phyloP scores from a whole-genome alignment of 2,797 vertebrate genomes.

The Eidolon dupreanum region DNA sequence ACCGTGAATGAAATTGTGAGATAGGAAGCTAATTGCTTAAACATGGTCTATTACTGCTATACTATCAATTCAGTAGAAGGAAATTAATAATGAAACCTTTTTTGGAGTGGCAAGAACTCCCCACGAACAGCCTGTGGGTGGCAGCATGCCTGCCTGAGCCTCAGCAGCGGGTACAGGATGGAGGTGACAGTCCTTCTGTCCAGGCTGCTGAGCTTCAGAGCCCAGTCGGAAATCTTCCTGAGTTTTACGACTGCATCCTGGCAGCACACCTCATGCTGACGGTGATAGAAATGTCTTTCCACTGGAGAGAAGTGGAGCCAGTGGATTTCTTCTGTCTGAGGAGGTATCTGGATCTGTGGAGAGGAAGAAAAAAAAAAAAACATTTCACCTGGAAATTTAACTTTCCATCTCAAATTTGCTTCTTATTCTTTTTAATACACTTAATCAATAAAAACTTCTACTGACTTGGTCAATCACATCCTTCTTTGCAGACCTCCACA shows the following conservation, averaged over 20 bases:
- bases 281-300: constrained; percentile 98
- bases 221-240: constrained; percentile 98
- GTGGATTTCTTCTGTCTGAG: constrained; percentile 96
- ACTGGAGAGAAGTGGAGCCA: constrained; percentile 98
- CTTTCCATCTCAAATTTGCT: not conserved
- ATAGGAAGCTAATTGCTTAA: not conserved
- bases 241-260: constrained; percentile 96
- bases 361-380: constrained; percentile 10
- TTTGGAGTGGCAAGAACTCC: constrained; percentile 97
- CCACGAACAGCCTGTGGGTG: constrained; percentile 98
- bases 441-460: constrained; percentile 48
- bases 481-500: constrained; percentile 99
- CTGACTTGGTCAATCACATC: constrained; percentile 98
- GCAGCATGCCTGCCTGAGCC: constrained; percentile 98
- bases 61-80: not conserved
- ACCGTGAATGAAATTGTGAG: not conserved
- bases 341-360: constrained; percentile 96
- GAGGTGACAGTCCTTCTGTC: constrained; percentile 96
- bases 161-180: constrained; percentile 94
- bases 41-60: not conserved
- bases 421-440: not conserved
- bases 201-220: constrained; percentile 95
- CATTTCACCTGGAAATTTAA: not conserved
- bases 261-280: constrained; percentile 98
- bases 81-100: constrained; percentile 88